phyloP scores from a whole-genome alignment of 1,140 invertebrate species.

The Daktulosphaira vitifoliae region DNA sequence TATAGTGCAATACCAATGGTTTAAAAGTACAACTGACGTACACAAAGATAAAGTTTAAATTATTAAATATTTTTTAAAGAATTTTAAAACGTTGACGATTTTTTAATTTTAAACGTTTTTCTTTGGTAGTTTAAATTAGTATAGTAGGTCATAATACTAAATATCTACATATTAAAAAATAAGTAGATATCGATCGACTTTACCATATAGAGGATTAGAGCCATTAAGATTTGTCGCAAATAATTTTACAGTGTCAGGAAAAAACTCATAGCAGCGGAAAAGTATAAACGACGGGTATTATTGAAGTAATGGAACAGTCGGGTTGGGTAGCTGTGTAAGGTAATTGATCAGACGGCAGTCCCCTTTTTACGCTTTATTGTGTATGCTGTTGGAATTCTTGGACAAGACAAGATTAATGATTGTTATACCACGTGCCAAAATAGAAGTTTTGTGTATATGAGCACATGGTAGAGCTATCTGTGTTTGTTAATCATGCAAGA shows the following conservation, averaged over 20 bases:
- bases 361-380: conserved; percentile 25
- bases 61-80: too few species aligned
- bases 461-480: neutral
- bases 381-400: conserved; percentile 11
- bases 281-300: neutral
- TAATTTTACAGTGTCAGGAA: conserved; percentile 1
- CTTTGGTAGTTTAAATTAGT: too few species aligned
- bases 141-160: too few species aligned
- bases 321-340: neutral
- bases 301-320: neutral
- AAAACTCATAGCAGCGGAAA: neutral
- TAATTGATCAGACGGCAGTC: conserved; percentile 32
- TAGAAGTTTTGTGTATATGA: too few species aligned
- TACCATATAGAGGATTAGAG: too few species aligned
- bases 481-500: conserved; percentile 17
- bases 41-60: too few species aligned
- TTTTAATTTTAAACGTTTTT: too few species aligned
- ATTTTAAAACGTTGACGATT: too few species aligned
- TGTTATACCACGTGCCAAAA: neutral
- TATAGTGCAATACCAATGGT: too few species aligned
- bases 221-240: conserved; percentile 5
- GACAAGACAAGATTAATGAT: conserved; percentile 32
- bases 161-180: too few species aligned
- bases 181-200: too few species aligned
- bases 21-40: too few species aligned